Evolutionary conservation across 2,797 vertebrate genomes (phyloP), one percentile per base, ranked within the genome.

Genomic region (Malacoctenus gilli): DNA sequence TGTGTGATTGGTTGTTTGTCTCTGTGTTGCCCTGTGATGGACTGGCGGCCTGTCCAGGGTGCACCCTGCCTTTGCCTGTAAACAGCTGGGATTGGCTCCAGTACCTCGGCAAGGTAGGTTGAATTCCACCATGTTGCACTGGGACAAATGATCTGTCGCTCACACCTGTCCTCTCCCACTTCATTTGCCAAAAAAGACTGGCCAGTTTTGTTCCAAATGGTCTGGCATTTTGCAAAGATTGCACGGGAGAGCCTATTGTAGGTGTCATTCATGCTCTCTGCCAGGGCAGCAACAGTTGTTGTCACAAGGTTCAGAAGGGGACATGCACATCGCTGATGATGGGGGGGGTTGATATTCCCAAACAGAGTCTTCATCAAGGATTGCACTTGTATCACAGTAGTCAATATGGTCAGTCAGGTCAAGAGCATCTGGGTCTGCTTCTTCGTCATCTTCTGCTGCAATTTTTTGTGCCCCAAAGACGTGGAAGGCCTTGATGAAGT

Each of bases 311-410:
- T 36, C 15, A 36, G n/a, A 5, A 36, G n/a, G 34, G 14, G 34
- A 36, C 34, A 36, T 36, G 34, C 34, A 36, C 34, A 36, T 36
- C 34, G n/a, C 34, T 36, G 34, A 36, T 36, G 34, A 36, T n/a
- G 34, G n/a, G n/a, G 14, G 34, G 14, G 15, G 34, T 36, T 15
- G 34, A 36, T 36, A 36, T 36, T 36, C 14, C 34, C 14, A 36
- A 36, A 13, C 34, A 36, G 34, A 36, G 34, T 36, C 34, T 36
- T 36, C 34, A 36, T 34, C 32, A 34, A 36, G 4, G 34, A 36
- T 36, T 1, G n/a, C 34, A 36, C n/a, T 8, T 36, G 34, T 14
- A 36, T 36, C 34, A 15, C 15, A 14, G 34, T 16, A 15, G 4
- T 36, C 34, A 36, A 15, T 36, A 36, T 36, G 34, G n/a, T 36